phyloP scores from a whole-genome alignment of 2,113 vertebrate species.

The Chaenogobius annularis region DNA sequence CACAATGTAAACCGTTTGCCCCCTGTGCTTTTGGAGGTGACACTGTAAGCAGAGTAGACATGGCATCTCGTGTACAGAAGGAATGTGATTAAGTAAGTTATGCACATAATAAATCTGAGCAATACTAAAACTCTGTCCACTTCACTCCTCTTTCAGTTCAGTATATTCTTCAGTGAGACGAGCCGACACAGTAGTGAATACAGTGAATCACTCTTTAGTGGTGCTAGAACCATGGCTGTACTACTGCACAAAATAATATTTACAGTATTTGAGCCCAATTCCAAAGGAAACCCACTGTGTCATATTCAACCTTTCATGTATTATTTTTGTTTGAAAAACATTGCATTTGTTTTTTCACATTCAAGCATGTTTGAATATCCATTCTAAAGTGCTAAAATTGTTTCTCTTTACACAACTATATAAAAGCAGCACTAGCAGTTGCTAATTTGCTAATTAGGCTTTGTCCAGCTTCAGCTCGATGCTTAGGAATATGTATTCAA shows the following conservation, averaged over 20 bases:
- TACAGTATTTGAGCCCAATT: constrained; percentile 23
- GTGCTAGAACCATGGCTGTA: constrained; percentile 49
- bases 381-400: background rate
- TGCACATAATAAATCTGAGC: constrained; percentile 76
- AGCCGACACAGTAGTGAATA: constrained; percentile 64
- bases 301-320: background rate
- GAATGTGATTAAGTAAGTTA: constrained; percentile 79
- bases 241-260: constrained; percentile 54
- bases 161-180: constrained; percentile 61
- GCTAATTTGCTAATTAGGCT: background rate
- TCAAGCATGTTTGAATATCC: background rate
- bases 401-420: background rate
- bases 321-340: background rate
- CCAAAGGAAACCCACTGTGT: background rate
- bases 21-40: constrained; percentile 40
- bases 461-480: background rate
- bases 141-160: constrained; percentile 69
- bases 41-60: constrained; percentile 67
- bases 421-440: background rate
- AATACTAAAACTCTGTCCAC: constrained; percentile 68
- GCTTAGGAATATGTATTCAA: background rate
- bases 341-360: too few species aligned
- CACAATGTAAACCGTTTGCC: constrained; percentile 31
- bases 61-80: constrained; percentile 64
- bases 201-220: constrained; percentile 75